A percentile compares a stretch with the other conserved stretches of the same genome.
Evolutionary conservation across 2,113 vertebrate genomes (phyloP).

Genomic region (Lamprologus ornatipinnis): DNA sequence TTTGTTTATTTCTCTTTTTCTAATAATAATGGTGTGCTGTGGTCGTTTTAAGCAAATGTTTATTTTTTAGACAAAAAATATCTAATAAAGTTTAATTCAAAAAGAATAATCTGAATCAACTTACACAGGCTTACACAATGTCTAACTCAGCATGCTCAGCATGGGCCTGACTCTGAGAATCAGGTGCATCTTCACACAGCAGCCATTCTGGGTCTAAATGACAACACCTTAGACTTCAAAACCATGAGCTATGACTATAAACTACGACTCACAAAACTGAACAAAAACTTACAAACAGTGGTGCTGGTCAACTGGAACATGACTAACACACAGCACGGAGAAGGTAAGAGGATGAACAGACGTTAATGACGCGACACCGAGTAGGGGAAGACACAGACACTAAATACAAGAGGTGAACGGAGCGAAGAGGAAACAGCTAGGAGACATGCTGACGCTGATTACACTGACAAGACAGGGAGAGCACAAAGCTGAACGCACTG

Average conservation of each 20-base stretch:
- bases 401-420: background rate
- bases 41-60: background rate
- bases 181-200: background rate
- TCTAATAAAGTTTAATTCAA: background rate
- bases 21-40: background rate
- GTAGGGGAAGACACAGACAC: background rate
- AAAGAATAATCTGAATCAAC: background rate
- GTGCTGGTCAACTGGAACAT: background rate
- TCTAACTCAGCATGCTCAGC: background rate
- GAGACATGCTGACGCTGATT: background rate
- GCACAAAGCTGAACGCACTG: background rate
- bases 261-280: background rate
- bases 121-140: background rate
- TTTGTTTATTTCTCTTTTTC: background rate
- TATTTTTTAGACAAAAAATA: background rate
- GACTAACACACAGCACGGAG: background rate
- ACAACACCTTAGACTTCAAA: background rate
- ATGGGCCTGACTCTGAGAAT: background rate
- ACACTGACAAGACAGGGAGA: background rate
- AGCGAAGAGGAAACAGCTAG: background rate
- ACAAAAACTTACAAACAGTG: background rate
- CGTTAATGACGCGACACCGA: rapidly evolving
- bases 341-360: background rate
- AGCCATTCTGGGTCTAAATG: background rate
- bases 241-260: background rate